Conservation (phyloP, 1,140 invertebrate species). For the Homalodisca vitripennis region DNA sequence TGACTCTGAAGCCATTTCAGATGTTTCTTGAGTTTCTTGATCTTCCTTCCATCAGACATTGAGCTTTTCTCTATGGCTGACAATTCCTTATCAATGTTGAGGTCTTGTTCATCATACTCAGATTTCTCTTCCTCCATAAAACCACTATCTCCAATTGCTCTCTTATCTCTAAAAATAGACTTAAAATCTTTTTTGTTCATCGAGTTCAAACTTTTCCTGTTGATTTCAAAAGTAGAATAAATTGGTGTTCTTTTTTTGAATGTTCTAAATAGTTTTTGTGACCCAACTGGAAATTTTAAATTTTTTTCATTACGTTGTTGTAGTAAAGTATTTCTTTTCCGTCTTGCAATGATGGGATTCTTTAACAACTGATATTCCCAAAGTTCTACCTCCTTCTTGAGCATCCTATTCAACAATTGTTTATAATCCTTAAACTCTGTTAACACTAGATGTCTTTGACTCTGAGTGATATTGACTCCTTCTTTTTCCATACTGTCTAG, state of each 20-base stretch:
- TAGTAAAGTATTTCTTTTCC: neutral
- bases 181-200: too few relatives aligned
- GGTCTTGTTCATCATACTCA: neutral
- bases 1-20: neutral
- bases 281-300: too few relatives aligned
- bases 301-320: too few relatives aligned
- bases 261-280: too few relatives aligned
- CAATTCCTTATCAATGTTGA: neutral
- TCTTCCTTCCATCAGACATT: neutral
- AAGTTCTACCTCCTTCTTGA: neutral
- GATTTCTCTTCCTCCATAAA: too few relatives aligned
- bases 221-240: too few relatives aligned
- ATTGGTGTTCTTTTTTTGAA: too few relatives aligned
- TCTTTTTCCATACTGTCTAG: neutral
- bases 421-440: slow-evolving; percentile 1
- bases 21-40: neutral
- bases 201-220: too few relatives aligned
- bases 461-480: neutral
- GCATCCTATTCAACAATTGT: neutral
- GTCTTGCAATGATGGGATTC: neutral
- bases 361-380: slow-evolving; percentile 2
- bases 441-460: neutral
- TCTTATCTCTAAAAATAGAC: too few relatives aligned
- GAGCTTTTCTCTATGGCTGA: neutral
- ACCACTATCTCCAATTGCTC: too few relatives aligned